Base-by-base conservation (phyloP, 2,113 vertebrate species). In the Nothocercus julius region DNA sequence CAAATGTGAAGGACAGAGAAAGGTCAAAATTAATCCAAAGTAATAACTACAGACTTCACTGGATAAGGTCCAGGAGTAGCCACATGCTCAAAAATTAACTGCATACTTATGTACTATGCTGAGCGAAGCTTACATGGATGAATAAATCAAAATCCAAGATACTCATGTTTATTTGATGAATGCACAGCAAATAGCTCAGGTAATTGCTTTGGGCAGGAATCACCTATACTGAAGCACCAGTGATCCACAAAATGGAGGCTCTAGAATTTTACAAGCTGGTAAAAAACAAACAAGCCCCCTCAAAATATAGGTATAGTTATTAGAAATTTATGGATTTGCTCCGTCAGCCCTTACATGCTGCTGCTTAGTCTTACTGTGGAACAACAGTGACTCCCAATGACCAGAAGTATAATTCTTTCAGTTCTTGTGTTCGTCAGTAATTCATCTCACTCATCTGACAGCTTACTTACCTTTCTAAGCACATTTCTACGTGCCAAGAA, bases 321-420 rank as follows among this genome's bases (percentile, higher is more conserved):
- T 27, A 42, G 16, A 80, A 15, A 63, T 13, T 64, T 47, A 66
- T 7, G 34, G 15, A 36, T 10, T 19, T 51, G 49, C 34, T 73
- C 49, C 58, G 24, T 12, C 40, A 62, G 56, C n/a, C 66, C 15
- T 38, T 30, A 13, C 1, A 8, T 1, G 63, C 14, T 1, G n/a
- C 59, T 74, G 81, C 69, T 78, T 21, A n/a, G 54, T 34, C 10
- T 38, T n/a, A 21, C 34, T 1, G 6, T 32, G 67, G 76, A 83
- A 79, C 94, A 89, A 91, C 53, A 93, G 85, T 85, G 96, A 87
- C 97, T 69, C 91, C 94, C 78, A 34, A 15, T 38, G 97, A 56
- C 62, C 68, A 30, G 2, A 53, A 45, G 28, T 4, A 2, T 7
- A 59, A 40, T n/a, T 58, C 40, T 38, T 36, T 27, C 47, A 36